Percentiles rank a stretch among this genome's conserved stretches.
phyloP scores from a whole-genome alignment of 2,888 invertebrate genomes.

The Rhingia campestris region DNA sequence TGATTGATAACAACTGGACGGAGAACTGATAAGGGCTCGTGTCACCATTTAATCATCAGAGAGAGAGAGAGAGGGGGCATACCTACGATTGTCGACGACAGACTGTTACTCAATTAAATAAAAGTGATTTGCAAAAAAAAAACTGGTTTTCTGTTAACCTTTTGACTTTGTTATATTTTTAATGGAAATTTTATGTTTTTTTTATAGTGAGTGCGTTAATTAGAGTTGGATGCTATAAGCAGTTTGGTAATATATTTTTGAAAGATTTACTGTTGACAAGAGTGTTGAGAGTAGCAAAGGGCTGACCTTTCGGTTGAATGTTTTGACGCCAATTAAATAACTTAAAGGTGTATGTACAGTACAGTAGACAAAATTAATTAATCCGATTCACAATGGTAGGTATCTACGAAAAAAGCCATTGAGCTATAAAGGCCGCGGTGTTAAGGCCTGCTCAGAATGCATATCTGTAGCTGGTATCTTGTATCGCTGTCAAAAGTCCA shows the following conservation, averaged over 20 bases:
- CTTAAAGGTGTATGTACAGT: no score
- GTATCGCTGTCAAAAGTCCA: no score
- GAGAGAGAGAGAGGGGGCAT: conserved; percentile 31
- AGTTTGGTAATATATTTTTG: neutral
- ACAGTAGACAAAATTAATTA: no score
- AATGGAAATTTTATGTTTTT: neutral
- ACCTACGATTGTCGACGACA: neutral
- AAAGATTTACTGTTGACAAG: no score
- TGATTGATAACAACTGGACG: conserved; percentile 93
- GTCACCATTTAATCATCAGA: conserved; percentile 83
- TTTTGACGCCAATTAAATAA: no score
- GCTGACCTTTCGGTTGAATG: no score
- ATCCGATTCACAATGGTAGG: no score
- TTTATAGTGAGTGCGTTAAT: neutral
- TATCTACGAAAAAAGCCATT: no score
- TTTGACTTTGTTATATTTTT: conserved; percentile 36
- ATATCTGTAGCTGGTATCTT: no score
- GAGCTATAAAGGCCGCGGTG: no score
- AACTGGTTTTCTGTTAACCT: conserved; percentile 16
- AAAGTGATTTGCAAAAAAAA: neutral
- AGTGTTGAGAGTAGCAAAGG: no score
- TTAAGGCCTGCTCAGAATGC: no score
- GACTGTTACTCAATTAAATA: conserved; percentile 1
- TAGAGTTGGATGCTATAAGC: neutral
- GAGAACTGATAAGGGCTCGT: conserved; percentile 99